Evolutionary conservation across 2,888 invertebrate genomes (phyloP).

Genomic region (Dynastes tityus): DNA sequence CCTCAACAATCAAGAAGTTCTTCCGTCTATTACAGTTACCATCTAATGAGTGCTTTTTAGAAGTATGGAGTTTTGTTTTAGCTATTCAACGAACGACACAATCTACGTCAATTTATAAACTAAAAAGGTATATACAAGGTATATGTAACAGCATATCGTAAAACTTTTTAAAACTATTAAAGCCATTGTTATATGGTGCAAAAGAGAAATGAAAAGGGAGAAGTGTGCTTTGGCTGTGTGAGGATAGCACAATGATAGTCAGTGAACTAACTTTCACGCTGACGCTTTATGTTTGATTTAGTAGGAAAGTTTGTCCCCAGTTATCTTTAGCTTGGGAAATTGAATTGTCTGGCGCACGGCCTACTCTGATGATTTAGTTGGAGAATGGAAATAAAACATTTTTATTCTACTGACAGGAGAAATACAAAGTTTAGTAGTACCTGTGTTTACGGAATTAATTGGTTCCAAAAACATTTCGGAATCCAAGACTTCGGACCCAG

Average conservation of each 20-base stretch:
- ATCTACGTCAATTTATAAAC: background rate
- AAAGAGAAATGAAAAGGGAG: background rate
- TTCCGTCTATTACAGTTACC: background rate
- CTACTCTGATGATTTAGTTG: background rate
- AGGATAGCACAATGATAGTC: background rate
- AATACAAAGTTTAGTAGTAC: no score
- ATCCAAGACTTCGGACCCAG: no score
- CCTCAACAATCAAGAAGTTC: no score
- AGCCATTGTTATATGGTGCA: no score
- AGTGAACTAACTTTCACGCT: slow-evolving; percentile 11
- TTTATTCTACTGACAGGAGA: no score
- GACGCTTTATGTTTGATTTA: slow-evolving; percentile 40
- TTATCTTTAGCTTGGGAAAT: slow-evolving; percentile 38
- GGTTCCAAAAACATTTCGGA: no score
- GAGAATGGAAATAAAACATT: background rate
- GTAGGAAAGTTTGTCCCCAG: slow-evolving; percentile 16
- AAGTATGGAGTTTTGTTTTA: slow-evolving; percentile 16
- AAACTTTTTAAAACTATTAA: background rate
- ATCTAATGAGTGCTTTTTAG: background rate
- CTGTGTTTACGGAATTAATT: no score
- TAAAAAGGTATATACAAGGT: slow-evolving; percentile 25
- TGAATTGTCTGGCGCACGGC: slow-evolving; percentile 14
- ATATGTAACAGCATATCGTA: background rate
- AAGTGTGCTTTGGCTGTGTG: slow-evolving; percentile 32
- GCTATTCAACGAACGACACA: slow-evolving; percentile 11